phyloP scores from a whole-genome alignment of 1,140 invertebrate genomes.

The Tyrophagus putrescentiae region DNA sequence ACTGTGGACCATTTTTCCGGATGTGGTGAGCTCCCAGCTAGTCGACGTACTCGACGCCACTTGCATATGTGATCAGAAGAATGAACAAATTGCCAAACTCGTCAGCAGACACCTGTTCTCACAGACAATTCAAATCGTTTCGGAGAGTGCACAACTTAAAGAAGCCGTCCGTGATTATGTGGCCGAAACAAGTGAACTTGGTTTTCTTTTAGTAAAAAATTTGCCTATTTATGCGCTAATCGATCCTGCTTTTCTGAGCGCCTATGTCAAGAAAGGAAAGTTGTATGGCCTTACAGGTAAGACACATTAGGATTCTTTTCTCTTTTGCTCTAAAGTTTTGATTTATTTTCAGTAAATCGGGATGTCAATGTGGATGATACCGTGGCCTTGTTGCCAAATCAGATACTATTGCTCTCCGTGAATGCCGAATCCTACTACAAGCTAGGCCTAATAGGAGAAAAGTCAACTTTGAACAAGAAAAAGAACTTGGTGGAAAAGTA shows the following conservation, averaged over 20 bases:
- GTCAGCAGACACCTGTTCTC: background rate
- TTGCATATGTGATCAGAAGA: background rate
- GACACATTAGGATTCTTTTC: background rate
- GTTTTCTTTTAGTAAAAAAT: conserved; percentile 23
- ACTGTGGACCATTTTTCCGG: background rate
- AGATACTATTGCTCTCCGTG: background rate
- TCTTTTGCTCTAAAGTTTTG: background rate
- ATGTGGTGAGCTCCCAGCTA: background rate
- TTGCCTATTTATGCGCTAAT: conserved; percentile 19
- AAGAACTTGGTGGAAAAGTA: conserved; percentile 14
- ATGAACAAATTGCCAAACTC: background rate
- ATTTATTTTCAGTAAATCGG: conserved; percentile 6
- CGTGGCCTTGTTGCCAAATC: conserved; percentile 3
- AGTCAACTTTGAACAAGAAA: conserved; percentile 13
- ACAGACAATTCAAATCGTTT: conserved; percentile 11
- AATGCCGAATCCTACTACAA: conserved; percentile 12
- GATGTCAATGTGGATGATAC: conserved; percentile 16
- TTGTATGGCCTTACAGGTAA: conserved; percentile 5
- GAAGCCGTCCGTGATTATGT: background rate
- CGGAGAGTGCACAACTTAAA: background rate
- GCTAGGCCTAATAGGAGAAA: conserved; percentile 7
- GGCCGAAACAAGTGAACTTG: background rate
- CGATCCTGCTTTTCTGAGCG: background rate
- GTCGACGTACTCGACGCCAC: background rate
- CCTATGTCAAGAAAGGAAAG: conserved; percentile 7